Percentiles rank a stretch among this genome's conserved stretches.
phyloP scores from a whole-genome alignment of 2,888 invertebrate genomes.

The Agrotis exclamationis region DNA sequence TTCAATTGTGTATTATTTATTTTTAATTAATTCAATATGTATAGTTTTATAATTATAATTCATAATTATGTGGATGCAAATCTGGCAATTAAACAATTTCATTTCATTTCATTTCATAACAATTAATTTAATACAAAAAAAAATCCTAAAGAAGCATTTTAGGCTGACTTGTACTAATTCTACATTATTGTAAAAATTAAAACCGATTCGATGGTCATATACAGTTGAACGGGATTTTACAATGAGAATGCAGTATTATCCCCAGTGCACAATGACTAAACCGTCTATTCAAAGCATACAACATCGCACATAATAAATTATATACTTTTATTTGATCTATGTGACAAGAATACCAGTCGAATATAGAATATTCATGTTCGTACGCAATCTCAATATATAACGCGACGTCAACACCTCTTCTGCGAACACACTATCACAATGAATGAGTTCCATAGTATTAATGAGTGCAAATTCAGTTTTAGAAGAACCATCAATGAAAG shows the following conservation, averaged over 20 bases:
- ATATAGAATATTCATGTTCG: conserved; percentile 54
- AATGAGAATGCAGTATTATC: conserved; percentile 21
- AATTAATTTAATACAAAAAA: neutral
- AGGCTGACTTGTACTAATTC: conserved; percentile 31
- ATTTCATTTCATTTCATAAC: too few species aligned
- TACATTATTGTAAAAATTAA: conserved; percentile 40
- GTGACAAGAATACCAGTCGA: conserved; percentile 43
- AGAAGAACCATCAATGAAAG: conserved; percentile 68
- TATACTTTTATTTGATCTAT: conserved; percentile 50
- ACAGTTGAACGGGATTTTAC: conserved; percentile 32
- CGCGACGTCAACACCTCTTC: conserved; percentile 59
- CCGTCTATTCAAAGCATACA: conserved; percentile 39
- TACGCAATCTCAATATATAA: conserved; percentile 58
- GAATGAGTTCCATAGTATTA: conserved; percentile 68
- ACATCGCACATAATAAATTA: conserved; percentile 38
- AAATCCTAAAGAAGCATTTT: neutral
- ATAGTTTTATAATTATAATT: too few species aligned
- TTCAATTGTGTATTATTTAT: too few species aligned
- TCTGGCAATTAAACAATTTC: too few species aligned
- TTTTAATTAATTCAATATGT: too few species aligned
- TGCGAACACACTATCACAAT: conserved; percentile 64
- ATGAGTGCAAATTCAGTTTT: conserved; percentile 68
- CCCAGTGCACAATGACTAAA: conserved; percentile 47
- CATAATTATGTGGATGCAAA: too few species aligned
- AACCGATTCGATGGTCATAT: conserved; percentile 28